Evolutionary conservation across 1,140 invertebrate species (phyloP).

Genomic region (Triops cancriformis): DNA sequence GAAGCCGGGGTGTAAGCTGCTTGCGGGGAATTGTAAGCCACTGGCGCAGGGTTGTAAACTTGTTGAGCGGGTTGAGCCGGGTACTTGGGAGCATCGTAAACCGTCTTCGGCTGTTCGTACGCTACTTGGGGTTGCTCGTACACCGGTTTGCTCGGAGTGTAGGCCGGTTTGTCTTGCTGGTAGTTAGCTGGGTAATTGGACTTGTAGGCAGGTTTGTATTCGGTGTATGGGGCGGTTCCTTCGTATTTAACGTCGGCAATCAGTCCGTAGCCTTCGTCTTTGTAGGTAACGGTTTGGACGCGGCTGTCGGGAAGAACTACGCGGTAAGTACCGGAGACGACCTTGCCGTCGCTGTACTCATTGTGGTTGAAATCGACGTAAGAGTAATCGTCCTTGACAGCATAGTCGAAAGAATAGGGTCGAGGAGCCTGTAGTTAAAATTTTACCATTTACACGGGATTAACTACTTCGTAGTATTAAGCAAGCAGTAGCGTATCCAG

Average conservation of each 20-base stretch:
- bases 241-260: conserved; percentile 68
- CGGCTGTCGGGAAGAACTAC: conserved; percentile 65
- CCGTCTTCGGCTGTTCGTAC: neutral
- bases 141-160: conserved; percentile 27
- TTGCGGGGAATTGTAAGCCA: too few relatives aligned
- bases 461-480: neutral
- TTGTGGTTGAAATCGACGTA: conserved; percentile 64
- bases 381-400: conserved; percentile 54
- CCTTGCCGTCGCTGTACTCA: conserved; percentile 52
- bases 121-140: neutral
- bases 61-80: neutral
- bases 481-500: too few relatives aligned
- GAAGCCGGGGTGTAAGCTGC: too few relatives aligned
- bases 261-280: conserved; percentile 66
- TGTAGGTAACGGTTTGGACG: conserved; percentile 64
- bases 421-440: neutral
- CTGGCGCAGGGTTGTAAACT: too few relatives aligned
- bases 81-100: conserved; percentile 6
- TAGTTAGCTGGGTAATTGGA: neutral
- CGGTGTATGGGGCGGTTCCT: conserved; percentile 54
- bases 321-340: conserved; percentile 58
- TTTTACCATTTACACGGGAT: neutral
- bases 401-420: conserved; percentile 61
- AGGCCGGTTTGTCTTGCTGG: conserved; percentile 32
- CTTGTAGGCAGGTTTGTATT: conserved; percentile 18